Evolutionary conservation across 2,113 vertebrate genomes (phyloP).

Genomic region (Notechis scutatus): DNA sequence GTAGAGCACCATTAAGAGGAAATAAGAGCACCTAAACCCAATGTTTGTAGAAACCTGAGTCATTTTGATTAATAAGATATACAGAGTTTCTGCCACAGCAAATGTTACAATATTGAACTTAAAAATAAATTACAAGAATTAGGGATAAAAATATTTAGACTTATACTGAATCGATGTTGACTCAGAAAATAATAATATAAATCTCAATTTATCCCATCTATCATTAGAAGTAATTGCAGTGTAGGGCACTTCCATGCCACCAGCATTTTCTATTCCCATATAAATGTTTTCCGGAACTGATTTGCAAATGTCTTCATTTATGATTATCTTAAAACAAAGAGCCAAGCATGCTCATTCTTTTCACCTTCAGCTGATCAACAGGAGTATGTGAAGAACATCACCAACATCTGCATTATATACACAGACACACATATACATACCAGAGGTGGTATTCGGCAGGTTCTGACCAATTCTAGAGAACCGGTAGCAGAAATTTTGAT

Average conservation of each 20-base stretch:
- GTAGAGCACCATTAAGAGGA: constrained; percentile 3
- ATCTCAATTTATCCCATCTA: neutral
- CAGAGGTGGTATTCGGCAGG: too few species aligned
- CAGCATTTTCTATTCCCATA: neutral
- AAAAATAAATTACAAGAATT: constrained; percentile 5
- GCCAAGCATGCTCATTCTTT: neutral
- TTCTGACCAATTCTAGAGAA: too few species aligned
- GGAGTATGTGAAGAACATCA: neutral
- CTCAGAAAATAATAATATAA: neutral
- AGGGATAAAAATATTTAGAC: neutral
- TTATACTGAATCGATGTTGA: neutral
- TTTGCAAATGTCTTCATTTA: neutral
- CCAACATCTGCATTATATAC: neutral
- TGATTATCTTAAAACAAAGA: neutral
- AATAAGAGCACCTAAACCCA: neutral
- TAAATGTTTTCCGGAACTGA: neutral
- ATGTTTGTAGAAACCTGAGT: neutral
- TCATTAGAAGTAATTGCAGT: neutral
- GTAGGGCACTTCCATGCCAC: neutral
- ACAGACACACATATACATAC: neutral
- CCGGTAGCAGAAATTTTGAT: too few species aligned
- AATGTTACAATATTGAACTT: neutral
- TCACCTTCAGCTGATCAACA: neutral
- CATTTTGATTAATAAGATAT: constrained; percentile 14
- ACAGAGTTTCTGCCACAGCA: neutral